Evolutionary conservation across 2,113 vertebrate genomes (phyloP).

Genomic region (Muscicapa adusta): DNA sequence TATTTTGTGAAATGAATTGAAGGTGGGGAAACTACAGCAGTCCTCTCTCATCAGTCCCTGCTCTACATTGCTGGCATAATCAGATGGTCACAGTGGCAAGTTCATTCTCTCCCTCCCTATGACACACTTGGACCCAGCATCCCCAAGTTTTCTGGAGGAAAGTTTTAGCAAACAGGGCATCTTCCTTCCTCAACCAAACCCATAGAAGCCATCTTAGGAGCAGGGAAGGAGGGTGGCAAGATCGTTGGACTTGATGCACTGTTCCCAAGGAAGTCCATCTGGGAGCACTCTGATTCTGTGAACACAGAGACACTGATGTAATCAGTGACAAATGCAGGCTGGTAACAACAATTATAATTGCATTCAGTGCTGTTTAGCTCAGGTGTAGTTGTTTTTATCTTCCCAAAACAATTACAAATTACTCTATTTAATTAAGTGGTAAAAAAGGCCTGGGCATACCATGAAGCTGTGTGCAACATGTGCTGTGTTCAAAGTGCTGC

Average conservation of each 20-base stretch:
- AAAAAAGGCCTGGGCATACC: background rate
- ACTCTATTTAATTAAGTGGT: background rate
- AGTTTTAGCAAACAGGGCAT: background rate
- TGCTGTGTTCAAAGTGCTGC: background rate
- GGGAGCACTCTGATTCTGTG: background rate
- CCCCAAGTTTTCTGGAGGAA: background rate
- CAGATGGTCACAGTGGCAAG: background rate
- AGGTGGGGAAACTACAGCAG: background rate
- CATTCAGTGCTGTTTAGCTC: background rate
- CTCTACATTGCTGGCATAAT: background rate
- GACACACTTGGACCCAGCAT: background rate
- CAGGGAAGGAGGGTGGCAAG: background rate
- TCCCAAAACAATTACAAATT: background rate
- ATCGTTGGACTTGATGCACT: rapidly evolving
- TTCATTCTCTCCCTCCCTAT: background rate
- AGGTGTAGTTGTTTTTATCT: background rate
- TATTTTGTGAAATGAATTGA: background rate
- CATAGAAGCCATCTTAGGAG: background rate
- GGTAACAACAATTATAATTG: background rate
- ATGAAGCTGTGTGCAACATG: background rate
- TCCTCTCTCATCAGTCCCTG: background rate
- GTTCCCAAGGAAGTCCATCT: background rate
- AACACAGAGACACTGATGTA: background rate
- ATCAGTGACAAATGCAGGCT: background rate
- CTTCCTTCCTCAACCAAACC: background rate